Evolutionary conservation across 2,888 invertebrate species (phyloP), one percentile per base, ranked within the genome.

Genomic region (Amblyteles armatorius): DNA sequence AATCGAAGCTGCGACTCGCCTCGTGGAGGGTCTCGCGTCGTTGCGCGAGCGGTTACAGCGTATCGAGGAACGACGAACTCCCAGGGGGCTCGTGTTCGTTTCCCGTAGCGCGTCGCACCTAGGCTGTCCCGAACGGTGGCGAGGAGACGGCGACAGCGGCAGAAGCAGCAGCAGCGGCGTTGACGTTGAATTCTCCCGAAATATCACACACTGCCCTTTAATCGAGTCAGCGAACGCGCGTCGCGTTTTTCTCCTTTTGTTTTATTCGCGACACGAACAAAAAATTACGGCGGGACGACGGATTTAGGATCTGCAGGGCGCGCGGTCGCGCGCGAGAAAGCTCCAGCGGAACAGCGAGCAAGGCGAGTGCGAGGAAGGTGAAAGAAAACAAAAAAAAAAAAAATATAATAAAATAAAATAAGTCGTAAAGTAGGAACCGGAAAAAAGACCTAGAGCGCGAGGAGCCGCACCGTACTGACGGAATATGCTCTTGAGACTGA

Each of bases 401-500:
- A 82, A 60, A 19, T 3, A 48, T 9, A 57, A 22, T 22, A 73
- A 68, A 29, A 13, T 44, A 16, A 79, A 48, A 48, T 48, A 82
- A 74, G 67, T 68, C 78, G 83, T 16, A 19, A 13, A 19, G 16
- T 26, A 6, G 7, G 33, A 36, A 13, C 65, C 16, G 67, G 33
- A 77, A 52, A 69, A 44, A 48, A 76, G 80, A 82, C 55, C 71
- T 71, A 76, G 82, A 73, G 33, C 55, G 57, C 26, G 73, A 79
- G 60, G 79, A 87, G 73, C 52, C 65, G 71, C 86, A 84, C 93
- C 92, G 92, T 90, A 88, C 92, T 88, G 88, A 89, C 90, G 89
- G 87, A 88, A 88, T 91, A 90, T 93, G 93, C 90, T 93, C 93
- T 94, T 94, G 93, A 93, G 93, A 94, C 94, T 94, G 93, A 93